Base-by-base conservation (phyloP, 2,113 vertebrate genomes). In the Cromileptes altivelis region DNA sequence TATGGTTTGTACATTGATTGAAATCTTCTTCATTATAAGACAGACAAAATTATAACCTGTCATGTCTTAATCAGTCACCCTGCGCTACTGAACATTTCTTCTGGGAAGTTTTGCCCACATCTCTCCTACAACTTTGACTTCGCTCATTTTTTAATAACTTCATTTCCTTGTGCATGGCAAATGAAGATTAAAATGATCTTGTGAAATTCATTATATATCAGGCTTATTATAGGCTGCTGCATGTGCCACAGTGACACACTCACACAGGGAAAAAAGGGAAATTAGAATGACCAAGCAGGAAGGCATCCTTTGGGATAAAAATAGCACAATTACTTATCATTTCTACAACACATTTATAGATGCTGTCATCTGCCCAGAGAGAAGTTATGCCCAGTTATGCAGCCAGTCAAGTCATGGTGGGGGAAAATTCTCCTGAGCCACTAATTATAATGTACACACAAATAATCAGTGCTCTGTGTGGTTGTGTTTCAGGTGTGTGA, bases 401-500 rank as follows among this genome's bases (percentile, higher is more conserved):
- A 30, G 27, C 27, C 27, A 30, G 27, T 30, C 27, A 30, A 30
- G 30, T 30, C 30, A 30, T 30, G 30, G 30, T 30, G 30, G 30
- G 30, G 30, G 30, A 4, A 30, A 30, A 30, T 30, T 30, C 30
- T 30, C 4, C 30, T 30, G 30, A 30, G 30, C n/a, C 33, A 3
- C 23, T 55, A 23, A 42, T 67, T 21, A 45, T 62, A 14, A 58
- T 1, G 30, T 21, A 18, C 60, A 53, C 49, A 49, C 42, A 58
- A 23, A 27, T 74, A 56, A 42, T 45, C 27, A 13, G 7, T 3
- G 49, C 5, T 27, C 37, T 69, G 5, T 8, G 62, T 8, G 62
- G 14, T 49, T 14, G 58, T 83, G 33, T 78, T 76, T 49, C 80
- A 99, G 98, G 85, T 99, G 98, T 92, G 97, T 99, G 82, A 98